phyloP scores from a whole-genome alignment of 2,888 invertebrate species.

The Poecilobothrus nobilitatus region DNA sequence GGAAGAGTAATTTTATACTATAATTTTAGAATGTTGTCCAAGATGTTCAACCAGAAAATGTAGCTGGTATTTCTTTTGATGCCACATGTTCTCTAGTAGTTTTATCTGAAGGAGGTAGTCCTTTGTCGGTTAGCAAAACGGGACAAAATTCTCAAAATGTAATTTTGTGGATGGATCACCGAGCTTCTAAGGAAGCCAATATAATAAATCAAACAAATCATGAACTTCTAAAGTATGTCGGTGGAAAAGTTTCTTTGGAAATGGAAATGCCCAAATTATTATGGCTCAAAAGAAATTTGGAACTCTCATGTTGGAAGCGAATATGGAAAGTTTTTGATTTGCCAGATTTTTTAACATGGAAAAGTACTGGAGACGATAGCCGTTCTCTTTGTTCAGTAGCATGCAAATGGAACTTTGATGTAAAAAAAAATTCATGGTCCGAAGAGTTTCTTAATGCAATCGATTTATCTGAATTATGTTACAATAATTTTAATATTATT shows the following conservation, averaged over 20 bases:
- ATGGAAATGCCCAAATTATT: conserved; percentile 93
- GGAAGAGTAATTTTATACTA: conserved; percentile 13
- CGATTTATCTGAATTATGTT: conserved; percentile 63
- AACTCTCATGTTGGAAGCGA: conserved; percentile 56
- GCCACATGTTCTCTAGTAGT: conserved; percentile 90
- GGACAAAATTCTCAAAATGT: conserved; percentile 67
- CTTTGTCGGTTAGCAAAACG: conserved; percentile 61
- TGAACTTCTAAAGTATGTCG: conserved; percentile 72
- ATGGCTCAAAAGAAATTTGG: conserved; percentile 76
- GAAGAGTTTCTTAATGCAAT: conserved; percentile 60
- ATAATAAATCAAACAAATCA: conserved; percentile 69
- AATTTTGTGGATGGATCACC: conserved; percentile 89
- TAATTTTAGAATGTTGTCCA: conserved; percentile 55
- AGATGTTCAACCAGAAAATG: conserved; percentile 46
- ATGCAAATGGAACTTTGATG: conserved; percentile 90
- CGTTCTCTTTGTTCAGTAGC: conserved; percentile 86
- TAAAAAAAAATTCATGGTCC: conserved; percentile 63
- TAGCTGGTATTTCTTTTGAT: conserved; percentile 90
- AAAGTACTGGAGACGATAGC: conserved; percentile 66
- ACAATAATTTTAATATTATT: conserved; percentile 59
- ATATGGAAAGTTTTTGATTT: conserved; percentile 78
- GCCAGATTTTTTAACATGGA: conserved; percentile 90
- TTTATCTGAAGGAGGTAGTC: conserved; percentile 58
- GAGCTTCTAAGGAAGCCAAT: conserved; percentile 71
- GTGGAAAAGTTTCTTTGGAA: conserved; percentile 89